A percentile compares a stretch with the other conserved stretches of the same genome.
Conservation (phyloP, 2,888 invertebrate genomes). For the Panopea generosa region DNA sequence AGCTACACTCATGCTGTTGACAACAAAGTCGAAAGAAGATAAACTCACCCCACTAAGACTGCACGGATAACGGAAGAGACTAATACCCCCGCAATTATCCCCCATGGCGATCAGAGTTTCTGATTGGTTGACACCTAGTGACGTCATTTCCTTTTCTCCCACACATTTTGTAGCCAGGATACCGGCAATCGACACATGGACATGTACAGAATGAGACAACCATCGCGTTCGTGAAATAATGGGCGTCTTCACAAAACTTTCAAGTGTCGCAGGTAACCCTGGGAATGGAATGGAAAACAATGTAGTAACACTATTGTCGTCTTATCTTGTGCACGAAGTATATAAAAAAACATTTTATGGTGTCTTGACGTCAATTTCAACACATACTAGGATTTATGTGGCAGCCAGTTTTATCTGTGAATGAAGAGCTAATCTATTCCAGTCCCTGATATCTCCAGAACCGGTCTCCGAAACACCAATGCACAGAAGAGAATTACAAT, state of each 20-base stretch:
- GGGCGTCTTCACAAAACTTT: conserved; percentile 18
- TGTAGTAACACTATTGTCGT: too few relatives aligned
- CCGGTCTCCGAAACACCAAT: too few relatives aligned
- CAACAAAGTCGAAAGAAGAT: too few relatives aligned
- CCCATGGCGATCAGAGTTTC: conserved; percentile 77
- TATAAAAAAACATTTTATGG: too few relatives aligned
- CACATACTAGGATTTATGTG: too few relatives aligned
- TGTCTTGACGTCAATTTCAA: too few relatives aligned
- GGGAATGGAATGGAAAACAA: conserved; percentile 9
- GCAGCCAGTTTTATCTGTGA: too few relatives aligned
- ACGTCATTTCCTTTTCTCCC: conserved; percentile 67
- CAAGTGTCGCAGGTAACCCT: conserved; percentile 66
- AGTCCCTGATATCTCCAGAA: too few relatives aligned
- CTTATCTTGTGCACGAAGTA: too few relatives aligned
- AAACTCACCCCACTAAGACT: conserved; percentile 74
- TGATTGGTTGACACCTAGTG: conserved; percentile 68
- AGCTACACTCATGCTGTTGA: too few relatives aligned
- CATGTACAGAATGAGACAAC: conserved; percentile 59
- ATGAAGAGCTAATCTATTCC: too few relatives aligned
- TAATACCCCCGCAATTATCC: conserved; percentile 75
- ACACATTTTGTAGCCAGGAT: conserved; percentile 75
- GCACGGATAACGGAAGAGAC: conserved; percentile 80
- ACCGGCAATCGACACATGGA: conserved; percentile 69
- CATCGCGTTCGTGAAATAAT: conserved; percentile 46
- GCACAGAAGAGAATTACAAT: too few relatives aligned